Evolutionary conservation across 2,113 vertebrate species (phyloP).

Genomic region (Strigops habroptila): DNA sequence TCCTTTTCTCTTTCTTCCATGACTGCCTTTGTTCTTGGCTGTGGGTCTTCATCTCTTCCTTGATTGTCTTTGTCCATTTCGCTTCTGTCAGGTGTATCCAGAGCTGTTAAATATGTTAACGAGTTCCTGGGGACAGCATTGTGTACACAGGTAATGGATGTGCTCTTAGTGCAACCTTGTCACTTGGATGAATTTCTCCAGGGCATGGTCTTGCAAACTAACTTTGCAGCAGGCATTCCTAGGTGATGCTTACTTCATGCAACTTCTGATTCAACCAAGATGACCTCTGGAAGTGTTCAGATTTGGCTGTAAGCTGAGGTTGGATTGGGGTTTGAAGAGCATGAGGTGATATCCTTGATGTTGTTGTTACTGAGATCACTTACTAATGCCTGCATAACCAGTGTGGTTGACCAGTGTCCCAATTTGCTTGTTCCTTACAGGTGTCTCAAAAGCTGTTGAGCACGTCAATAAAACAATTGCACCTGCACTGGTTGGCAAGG

Average conservation of each 20-base stretch:
- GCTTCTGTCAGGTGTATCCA: conserved; percentile 90
- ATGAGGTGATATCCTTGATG: not conserved
- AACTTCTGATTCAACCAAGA: not conserved
- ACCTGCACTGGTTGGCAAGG: conserved; percentile 96
- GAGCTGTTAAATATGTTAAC: conserved; percentile 98
- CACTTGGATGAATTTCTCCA: not conserved
- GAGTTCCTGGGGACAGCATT: conserved; percentile 95
- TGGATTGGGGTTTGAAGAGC: not conserved
- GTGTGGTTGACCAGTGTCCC: conserved; percentile 80
- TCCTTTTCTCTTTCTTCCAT: not conserved
- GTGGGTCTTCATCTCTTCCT: conserved; percentile 17
- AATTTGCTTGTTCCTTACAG: conserved; percentile 95
- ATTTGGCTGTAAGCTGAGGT: not conserved
- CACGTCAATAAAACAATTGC: conserved; percentile 99
- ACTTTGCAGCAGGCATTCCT: conserved; percentile 66
- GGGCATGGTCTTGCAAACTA: conserved; percentile 87
- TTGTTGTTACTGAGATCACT: conserved; percentile 50
- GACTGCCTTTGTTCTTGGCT: conserved; percentile 27
- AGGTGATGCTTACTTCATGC: conserved; percentile 49
- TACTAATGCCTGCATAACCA: conserved; percentile 73
- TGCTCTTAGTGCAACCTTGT: conserved; percentile 39
- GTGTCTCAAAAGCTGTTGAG: conserved; percentile 99
- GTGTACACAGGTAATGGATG: conserved; percentile 93
- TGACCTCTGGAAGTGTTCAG: not conserved
- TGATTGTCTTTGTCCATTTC: conserved; percentile 42